Evolutionary conservation across 2,888 invertebrate genomes (phyloP).

Genomic region (Plemyria rubiginata): DNA sequence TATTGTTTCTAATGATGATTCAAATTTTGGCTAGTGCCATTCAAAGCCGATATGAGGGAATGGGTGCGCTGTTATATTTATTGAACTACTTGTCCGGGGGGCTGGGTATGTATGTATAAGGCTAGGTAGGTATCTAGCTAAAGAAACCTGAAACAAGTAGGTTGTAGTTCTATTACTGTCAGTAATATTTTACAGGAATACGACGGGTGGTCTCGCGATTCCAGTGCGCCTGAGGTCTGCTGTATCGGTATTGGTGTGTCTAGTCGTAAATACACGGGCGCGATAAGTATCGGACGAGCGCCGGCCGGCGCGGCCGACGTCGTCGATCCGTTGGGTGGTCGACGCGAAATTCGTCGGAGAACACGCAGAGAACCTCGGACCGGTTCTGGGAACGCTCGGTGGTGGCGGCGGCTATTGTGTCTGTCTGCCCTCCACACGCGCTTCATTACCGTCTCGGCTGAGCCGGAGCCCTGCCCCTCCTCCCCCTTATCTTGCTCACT

Average conservation of each 20-base stretch:
- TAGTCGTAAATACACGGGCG: constrained; percentile 77
- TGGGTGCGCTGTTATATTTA: not conserved
- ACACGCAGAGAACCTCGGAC: constrained; percentile 73
- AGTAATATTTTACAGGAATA: constrained; percentile 49
- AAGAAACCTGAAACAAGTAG: constrained; percentile 39
- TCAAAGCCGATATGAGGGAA: no score
- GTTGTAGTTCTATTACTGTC: constrained; percentile 42
- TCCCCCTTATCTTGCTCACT: constrained; percentile 28
- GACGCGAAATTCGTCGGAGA: constrained; percentile 80
- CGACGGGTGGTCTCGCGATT: constrained; percentile 67
- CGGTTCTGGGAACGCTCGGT: constrained; percentile 79
- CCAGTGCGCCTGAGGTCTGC: constrained; percentile 60
- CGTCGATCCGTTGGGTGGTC: constrained; percentile 79
- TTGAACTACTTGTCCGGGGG: not conserved
- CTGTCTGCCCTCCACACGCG: constrained; percentile 79
- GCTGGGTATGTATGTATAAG: no score
- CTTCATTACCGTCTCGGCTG: constrained; percentile 63
- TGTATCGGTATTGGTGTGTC: constrained; percentile 63
- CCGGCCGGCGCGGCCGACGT: constrained; percentile 35
- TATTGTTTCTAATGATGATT: not conserved
- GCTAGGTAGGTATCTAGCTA: constrained; percentile 1
- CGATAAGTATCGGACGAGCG: constrained; percentile 74
- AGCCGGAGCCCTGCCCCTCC: constrained; percentile 41
- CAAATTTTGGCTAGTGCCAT: not conserved
- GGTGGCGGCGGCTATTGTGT: constrained; percentile 78